These are phyloP conservation scores for Lepidostoma basale DNA, from an alignment of 1,140 invertebrate genomes.

Conservation along the genomic window DNA sequence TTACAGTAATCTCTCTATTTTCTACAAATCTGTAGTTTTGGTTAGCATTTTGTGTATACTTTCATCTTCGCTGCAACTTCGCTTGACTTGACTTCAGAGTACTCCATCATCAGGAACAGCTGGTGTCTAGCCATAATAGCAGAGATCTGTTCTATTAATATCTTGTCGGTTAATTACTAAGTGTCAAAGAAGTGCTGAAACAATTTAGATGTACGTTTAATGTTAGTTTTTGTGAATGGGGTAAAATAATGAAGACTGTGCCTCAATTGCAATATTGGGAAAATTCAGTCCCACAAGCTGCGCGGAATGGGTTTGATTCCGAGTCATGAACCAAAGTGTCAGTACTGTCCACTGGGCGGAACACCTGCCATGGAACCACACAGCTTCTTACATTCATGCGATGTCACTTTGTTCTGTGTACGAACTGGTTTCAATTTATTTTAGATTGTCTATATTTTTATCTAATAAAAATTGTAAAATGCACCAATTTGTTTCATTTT, in stretches of 20 bases:
- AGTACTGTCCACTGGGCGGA: neutral
- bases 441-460: slow-evolving; percentile 14
- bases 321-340: slow-evolving; percentile 4
- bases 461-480: slow-evolving; percentile 11
- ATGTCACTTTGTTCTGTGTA: slow-evolving; percentile 16
- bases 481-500: no score
- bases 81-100: neutral
- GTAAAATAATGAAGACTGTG: slow-evolving; percentile 4
- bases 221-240: slow-evolving; percentile 9
- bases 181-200: slow-evolving; percentile 12
- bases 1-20: neutral
- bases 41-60: neutral
- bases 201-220: slow-evolving; percentile 11
- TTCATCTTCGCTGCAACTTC: neutral
- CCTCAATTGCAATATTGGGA: neutral
- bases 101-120: neutral
- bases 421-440: slow-evolving; percentile 12
- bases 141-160: neutral
- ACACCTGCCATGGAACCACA: neutral
- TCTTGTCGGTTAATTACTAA: neutral
- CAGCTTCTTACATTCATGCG: slow-evolving; percentile 5
- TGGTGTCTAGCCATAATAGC: neutral
- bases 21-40: neutral
- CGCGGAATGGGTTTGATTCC: neutral
- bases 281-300: slow-evolving; percentile 7